These are phyloP conservation scores for Chrysotoxum bicinctum DNA, from an alignment of 2,888 invertebrate genomes.

Conservation along the genomic window DNA sequence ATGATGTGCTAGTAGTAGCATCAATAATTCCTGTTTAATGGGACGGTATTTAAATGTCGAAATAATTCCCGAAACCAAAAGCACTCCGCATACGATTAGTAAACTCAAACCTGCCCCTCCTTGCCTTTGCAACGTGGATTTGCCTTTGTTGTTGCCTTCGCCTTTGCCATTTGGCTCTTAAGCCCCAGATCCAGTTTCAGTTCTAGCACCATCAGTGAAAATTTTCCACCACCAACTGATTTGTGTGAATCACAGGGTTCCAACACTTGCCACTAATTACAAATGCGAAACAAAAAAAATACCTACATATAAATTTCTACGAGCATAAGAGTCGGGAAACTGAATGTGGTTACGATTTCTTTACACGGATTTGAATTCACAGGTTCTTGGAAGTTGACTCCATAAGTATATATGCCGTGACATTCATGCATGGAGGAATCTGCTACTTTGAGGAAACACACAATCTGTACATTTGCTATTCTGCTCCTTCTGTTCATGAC, in stretches of 20 bases:
- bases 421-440: constrained; percentile 66
- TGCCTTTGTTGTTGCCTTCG: background rate
- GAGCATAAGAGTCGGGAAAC: constrained; percentile 29
- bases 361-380: constrained; percentile 57
- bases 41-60: constrained; percentile 66
- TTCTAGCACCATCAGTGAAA: constrained; percentile 20
- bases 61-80: constrained; percentile 54
- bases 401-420: constrained; percentile 46
- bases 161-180: background rate
- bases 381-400: constrained; percentile 59
- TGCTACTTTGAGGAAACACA: constrained; percentile 63
- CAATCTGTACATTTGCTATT: constrained; percentile 71
- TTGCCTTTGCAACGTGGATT: background rate
- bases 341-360: constrained; percentile 50
- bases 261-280: constrained; percentile 69
- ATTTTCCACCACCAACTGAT: constrained; percentile 21
- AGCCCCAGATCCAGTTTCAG: background rate
- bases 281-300: constrained; percentile 59
- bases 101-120: constrained; percentile 5
- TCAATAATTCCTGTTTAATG: constrained; percentile 69
- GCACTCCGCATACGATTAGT: constrained; percentile 59
- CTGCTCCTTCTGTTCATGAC: constrained; percentile 63
- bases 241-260: constrained; percentile 44
- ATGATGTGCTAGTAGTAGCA: constrained; percentile 50
- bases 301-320: background rate